Base-by-base conservation (phyloP, 2,888 invertebrate genomes). In the Saturnia pavonia region DNA sequence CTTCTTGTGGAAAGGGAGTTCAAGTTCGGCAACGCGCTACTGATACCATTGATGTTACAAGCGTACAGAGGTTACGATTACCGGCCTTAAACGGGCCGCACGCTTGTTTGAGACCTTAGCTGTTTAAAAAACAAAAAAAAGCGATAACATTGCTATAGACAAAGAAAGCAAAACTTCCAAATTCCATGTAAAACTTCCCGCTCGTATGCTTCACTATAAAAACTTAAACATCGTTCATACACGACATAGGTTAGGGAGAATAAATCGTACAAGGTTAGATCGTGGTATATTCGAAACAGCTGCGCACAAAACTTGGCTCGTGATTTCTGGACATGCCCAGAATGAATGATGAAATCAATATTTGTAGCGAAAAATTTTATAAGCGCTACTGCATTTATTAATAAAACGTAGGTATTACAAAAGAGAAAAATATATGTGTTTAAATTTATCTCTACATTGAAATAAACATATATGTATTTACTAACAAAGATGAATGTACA, bases 241-340 rank as follows among this genome's bases (percentile, higher is more conserved):
- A 40, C 22, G 40, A 54, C 34, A 19, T 25, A 40, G n/a, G 34
- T 7, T 25, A 12, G n/a, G 54, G 22, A n/a, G 4, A 27, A 42
- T 19, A 70, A 70, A 51, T 67, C 42, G 40, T 54, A 11, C 65
- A n/a, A 22, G 42, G 42, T 12, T n/a, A 72, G 76, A 78, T 82
- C 78, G 76, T 74, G 75, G 71, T 74, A 76, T 80, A 80, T 82
- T 77, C 74, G 75, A 78, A 79, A 72, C 87, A 87, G 81, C 82
- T 86, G 87, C 69, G 77, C 73, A 65, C 72, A 72, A 72, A 82
- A 83, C 77, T 83, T 81, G 45, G 74, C 66, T 74, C 74, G 76
- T 80, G 81, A 83, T 82, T 78, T 78, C 80, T 76, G 78, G 72
- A 75, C 73, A 73, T 74, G 70, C 69, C 69, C n/a, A 25, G 66